phyloP scores from a whole-genome alignment of 2,888 invertebrate species.

The Hyppa rectilinea region DNA sequence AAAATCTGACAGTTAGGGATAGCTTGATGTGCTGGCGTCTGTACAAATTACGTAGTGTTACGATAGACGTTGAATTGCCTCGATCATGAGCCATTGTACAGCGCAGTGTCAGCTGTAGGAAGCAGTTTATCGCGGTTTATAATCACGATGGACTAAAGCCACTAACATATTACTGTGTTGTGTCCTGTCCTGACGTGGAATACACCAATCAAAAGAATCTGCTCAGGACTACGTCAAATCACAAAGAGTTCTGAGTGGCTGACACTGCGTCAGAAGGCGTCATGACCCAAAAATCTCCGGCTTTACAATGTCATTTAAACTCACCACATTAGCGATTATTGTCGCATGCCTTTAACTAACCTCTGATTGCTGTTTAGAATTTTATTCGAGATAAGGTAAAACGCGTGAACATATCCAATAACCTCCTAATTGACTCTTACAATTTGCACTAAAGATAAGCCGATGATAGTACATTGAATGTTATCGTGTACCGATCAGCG shows the following conservation, averaged over 20 bases:
- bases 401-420: slow-evolving; percentile 33
- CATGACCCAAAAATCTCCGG: too few species aligned
- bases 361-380: slow-evolving; percentile 34
- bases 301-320: slow-evolving; percentile 26
- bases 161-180: background rate
- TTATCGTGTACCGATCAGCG: slow-evolving; percentile 14
- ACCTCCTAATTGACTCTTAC: slow-evolving; percentile 35
- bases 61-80: slow-evolving; percentile 14
- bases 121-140: slow-evolving; percentile 4
- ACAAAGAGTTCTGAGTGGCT: background rate
- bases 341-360: slow-evolving; percentile 21
- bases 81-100: slow-evolving; percentile 18
- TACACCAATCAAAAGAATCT: background rate
- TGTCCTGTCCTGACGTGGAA: background rate
- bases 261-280: background rate
- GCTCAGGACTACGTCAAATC: background rate
- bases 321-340: slow-evolving; percentile 11
- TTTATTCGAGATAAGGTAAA: slow-evolving; percentile 36
- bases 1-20: too few species aligned
- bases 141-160: background rate
- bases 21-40: too few species aligned
- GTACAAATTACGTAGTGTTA: slow-evolving; percentile 14
- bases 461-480: slow-evolving; percentile 22
- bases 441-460: slow-evolving; percentile 53
- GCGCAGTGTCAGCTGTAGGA: slow-evolving; percentile 4